Evolutionary conservation across 2,888 invertebrate species (phyloP).

Genomic region (Bellardia pandia): DNA sequence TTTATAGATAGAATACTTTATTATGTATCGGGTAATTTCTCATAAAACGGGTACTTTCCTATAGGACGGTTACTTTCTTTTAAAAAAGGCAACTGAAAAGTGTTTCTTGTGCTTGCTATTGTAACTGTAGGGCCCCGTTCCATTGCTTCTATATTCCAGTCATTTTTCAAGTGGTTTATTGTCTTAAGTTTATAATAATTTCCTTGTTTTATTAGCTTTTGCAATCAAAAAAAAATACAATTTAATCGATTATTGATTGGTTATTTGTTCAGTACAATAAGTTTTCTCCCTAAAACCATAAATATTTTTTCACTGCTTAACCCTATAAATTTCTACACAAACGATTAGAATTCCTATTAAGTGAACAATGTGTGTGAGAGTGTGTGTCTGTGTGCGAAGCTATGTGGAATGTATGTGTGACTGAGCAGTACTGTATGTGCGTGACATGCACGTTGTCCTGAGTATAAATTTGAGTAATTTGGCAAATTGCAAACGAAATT

Average conservation of each 20-base stretch:
- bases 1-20: no score
- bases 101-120: no score
- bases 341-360: conserved; percentile 15
- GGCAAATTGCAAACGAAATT: conserved; percentile 31
- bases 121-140: no score
- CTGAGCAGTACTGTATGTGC: conserved; percentile 24
- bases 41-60: no score
- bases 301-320: conserved; percentile 1
- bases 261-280: conserved; percentile 19
- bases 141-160: no score
- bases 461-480: conserved; percentile 9
- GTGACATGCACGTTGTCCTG: conserved; percentile 18
- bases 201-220: neutral
- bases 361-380: neutral
- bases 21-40: no score
- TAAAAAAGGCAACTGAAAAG: no score
- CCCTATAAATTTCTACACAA: neutral
- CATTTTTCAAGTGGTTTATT: neutral
- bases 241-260: conserved; percentile 15
- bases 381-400: neutral
- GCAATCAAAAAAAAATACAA: neutral
- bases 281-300: neutral
- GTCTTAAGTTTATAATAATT: neutral
- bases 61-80: no score
- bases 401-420: neutral